Conservation (phyloP, 2,113 vertebrate genomes). For the Lagopus leucura region DNA sequence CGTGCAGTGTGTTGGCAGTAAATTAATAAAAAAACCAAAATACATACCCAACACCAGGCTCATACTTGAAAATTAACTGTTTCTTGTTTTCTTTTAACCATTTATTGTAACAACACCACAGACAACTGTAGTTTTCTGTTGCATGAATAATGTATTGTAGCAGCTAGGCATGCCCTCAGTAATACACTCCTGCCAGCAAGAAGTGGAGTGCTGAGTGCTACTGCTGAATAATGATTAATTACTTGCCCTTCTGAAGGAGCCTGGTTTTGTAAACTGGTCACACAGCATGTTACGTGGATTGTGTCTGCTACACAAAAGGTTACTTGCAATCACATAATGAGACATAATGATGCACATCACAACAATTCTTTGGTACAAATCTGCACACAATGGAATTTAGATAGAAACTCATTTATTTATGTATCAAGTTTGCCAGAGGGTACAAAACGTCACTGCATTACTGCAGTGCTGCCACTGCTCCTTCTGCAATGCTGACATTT, state of each 20-base stretch:
- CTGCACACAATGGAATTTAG: constrained; percentile 56
- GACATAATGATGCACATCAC: constrained; percentile 70
- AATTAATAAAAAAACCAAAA: neutral
- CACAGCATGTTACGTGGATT: constrained; percentile 47
- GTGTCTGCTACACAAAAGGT: constrained; percentile 67
- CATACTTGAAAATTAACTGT: neutral
- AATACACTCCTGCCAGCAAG: constrained; percentile 51
- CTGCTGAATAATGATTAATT: constrained; percentile 73
- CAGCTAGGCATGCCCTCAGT: constrained; percentile 51
- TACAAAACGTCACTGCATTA: neutral
- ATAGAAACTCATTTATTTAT: constrained; percentile 62
- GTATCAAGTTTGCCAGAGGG: constrained; percentile 41
- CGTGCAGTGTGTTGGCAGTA: neutral
- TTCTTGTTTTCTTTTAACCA: constrained; percentile 58
- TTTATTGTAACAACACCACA: constrained; percentile 12
- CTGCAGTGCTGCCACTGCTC: constrained; percentile 7
- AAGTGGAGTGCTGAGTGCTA: constrained; percentile 43
- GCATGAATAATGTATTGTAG: constrained; percentile 64
- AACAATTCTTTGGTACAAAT: constrained; percentile 58
- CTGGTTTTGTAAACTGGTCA: constrained; percentile 69
- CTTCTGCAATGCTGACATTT: constrained; percentile 31
- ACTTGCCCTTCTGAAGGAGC: constrained; percentile 52
- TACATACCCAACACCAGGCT: neutral
- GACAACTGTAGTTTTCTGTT: constrained; percentile 25
- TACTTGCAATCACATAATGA: constrained; percentile 67